phyloP scores from a whole-genome alignment of 2,113 vertebrate species.

The Tragelaphus scriptus region DNA sequence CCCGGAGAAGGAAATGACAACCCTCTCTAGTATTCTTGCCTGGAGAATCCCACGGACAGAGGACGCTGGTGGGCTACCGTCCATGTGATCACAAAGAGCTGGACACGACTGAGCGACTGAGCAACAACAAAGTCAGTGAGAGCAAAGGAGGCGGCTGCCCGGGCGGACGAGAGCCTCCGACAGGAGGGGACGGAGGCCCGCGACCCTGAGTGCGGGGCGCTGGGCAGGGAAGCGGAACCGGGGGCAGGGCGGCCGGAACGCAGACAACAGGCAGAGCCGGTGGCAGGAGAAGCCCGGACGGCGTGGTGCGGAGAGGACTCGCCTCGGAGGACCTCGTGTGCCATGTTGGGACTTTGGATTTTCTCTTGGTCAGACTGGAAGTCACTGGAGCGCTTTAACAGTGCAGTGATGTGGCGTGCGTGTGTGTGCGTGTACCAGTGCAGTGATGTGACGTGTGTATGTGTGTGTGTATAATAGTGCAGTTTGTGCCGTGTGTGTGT shows the following conservation, averaged over 20 bases:
- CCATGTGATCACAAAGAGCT: not conserved
- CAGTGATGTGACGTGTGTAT: too few species aligned
- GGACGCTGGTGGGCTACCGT: not conserved
- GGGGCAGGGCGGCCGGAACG: not conserved
- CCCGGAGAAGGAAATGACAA: too few species aligned
- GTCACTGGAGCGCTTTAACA: not conserved
- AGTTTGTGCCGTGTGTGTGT: accelerated
- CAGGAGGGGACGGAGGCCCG: accelerated
- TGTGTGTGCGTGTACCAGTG: too few species aligned
- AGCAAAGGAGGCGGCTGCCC: not conserved
- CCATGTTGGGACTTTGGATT: not conserved
- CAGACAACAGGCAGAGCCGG: not conserved
- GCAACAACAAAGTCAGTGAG: not conserved
- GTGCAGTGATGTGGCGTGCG: accelerated
- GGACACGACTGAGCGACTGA: not conserved
- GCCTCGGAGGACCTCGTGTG: accelerated
- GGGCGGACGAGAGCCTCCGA: too few species aligned
- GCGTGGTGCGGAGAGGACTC: accelerated
- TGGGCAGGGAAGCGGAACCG: accelerated
- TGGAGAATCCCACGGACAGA: not conserved
- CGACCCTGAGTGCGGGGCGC: too few species aligned
- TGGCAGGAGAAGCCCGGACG: not conserved
- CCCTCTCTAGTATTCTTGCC: not conserved
- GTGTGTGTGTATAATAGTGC: too few species aligned
- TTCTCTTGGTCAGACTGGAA: not conserved